Evolutionary conservation across 2,888 invertebrate genomes (phyloP), one percentile per base, ranked within the genome.

Genomic region (Caenorhabditis wallacei): DNA sequence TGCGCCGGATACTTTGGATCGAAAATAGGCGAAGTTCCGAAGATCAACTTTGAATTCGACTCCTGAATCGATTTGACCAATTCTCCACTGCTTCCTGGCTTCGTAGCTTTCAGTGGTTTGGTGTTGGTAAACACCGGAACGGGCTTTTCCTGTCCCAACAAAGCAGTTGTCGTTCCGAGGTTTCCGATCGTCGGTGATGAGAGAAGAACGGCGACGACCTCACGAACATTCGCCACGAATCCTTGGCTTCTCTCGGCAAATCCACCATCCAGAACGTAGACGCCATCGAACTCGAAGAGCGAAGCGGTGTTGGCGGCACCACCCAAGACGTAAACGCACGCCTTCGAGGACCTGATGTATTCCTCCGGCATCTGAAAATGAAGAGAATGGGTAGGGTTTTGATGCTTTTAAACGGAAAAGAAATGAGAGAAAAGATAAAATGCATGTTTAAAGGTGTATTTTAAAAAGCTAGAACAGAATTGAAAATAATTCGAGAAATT

Each of bases 231-330:
- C 5, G 57, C 66, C n/a, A 80, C 26, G 24, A 83, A 59, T n/a
- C 80, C 80, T 18, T 54, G 20, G 13, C 63, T 53, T 18, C 68
- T 71, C 24, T 75, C 71, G 48, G 61, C 46, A 26, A 75, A 53
- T 13, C 82, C 82, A 10, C 82, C 82, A n/a, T 82, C 82, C 16
- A 78, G 46, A 24, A 72, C n/a, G 51, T 78, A 78, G 24, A 70
- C 72, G 43, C 82, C 82, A 43, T 79, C 79, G 22, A 82, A 74
- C 30, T 82, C 82, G 59, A 61, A 72, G 10, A 82, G 18, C 16
- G 63, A 35, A 13, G 69, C 57, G 37, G 54, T 61, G 51, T 46
- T 71, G 35, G 46, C 35, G 24, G 63, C 57, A 11, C 81, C 70
- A 5, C 75, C 81, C 48, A 76, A 48, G 24, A 71, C 68, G 78